Conservation (phyloP, 2,888 invertebrate genomes). For the Caenorhabditis panamensis region DNA sequence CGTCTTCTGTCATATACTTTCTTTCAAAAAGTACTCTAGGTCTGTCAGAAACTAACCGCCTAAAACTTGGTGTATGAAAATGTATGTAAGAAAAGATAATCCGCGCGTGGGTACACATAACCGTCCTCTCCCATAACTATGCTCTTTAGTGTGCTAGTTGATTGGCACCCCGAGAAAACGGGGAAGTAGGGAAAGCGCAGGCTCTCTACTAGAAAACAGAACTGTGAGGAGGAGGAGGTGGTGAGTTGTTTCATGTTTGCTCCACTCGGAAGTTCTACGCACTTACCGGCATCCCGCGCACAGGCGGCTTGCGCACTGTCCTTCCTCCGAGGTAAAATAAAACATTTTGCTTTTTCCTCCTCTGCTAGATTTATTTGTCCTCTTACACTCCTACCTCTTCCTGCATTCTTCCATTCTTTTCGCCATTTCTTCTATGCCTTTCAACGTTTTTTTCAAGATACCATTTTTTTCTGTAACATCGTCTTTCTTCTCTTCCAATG, state of each 20-base stretch:
- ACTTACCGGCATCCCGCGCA: conserved; percentile 33
- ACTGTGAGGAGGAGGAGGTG: conserved; percentile 26
- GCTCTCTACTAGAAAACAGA: conserved; percentile 9
- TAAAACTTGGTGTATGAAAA: too few relatives aligned
- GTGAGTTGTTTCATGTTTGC: conserved; percentile 53
- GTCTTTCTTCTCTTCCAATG: not conserved
- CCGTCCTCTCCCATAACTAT: conserved; percentile 18
- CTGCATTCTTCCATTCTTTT: conserved; percentile 34
- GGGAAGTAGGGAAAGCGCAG: not conserved
- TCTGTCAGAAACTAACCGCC: too few relatives aligned
- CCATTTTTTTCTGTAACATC: not conserved
- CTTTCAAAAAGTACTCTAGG: not conserved
- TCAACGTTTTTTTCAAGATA: conserved; percentile 1
- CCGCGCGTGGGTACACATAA: conserved; percentile 27
- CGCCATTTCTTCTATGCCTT: not conserved
- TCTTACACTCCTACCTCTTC: conserved; percentile 46
- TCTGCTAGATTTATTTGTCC: conserved; percentile 52
- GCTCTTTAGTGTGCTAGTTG: conserved; percentile 50
- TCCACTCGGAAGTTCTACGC: conserved; percentile 54
- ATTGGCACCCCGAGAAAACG: conserved; percentile 6
- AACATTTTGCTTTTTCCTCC: conserved; percentile 37
- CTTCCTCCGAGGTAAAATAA: conserved; percentile 31
- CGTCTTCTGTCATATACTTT: too few relatives aligned
- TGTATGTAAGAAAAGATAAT: conserved; percentile 49
- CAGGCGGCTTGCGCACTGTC: conserved; percentile 42